Conservation (phyloP, 2,113 vertebrate species). For the Onychostoma macrolepis region DNA sequence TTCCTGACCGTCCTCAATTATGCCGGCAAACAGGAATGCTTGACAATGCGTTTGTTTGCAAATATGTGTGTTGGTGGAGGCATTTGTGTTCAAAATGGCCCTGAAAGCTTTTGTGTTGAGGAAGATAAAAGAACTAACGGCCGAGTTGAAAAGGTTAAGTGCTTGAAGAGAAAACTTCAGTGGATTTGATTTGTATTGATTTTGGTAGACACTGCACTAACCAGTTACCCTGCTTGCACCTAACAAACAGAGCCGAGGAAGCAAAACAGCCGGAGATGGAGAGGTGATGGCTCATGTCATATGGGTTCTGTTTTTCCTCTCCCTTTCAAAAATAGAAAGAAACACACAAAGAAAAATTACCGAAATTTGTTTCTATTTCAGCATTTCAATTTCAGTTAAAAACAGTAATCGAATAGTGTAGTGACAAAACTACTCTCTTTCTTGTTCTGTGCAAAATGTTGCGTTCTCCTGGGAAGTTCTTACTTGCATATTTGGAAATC, state of each 20-base stretch:
- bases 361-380: background rate
- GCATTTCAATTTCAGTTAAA: background rate
- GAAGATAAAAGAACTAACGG: constrained; percentile 51
- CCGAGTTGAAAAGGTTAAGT: constrained; percentile 48
- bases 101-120: constrained; percentile 29
- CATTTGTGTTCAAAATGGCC: constrained; percentile 10
- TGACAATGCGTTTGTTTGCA: background rate
- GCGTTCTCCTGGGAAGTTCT: background rate
- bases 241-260: constrained; percentile 11
- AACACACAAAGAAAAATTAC: background rate
- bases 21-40: background rate
- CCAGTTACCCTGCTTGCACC: constrained; percentile 19
- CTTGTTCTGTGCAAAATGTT: background rate
- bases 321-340: background rate
- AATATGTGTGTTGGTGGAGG: constrained; percentile 11
- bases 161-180: constrained; percentile 54
- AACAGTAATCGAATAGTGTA: background rate
- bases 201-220: constrained; percentile 48
- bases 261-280: background rate
- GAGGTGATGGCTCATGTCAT: background rate
- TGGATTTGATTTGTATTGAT: constrained; percentile 65
- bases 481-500: background rate
- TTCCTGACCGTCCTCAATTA: background rate
- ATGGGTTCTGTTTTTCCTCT: background rate
- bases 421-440: background rate